phyloP scores from a whole-genome alignment of 2,888 invertebrate genomes.

The Lasioglossum morio region DNA sequence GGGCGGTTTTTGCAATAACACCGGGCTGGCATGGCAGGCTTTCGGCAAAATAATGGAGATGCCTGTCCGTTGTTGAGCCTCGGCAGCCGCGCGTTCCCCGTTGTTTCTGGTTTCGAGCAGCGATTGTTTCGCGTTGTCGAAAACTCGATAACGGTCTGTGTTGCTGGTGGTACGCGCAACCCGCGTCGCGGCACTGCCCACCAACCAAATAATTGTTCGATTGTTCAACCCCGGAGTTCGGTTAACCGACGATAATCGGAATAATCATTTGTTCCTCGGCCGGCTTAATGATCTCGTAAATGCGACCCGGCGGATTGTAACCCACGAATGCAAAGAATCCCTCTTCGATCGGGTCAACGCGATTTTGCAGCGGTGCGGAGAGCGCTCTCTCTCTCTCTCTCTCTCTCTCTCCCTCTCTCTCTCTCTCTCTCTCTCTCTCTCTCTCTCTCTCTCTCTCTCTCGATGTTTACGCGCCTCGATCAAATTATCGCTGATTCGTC shows the following conservation, averaged over 20 bases:
- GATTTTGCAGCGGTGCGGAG: neutral
- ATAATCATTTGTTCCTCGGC: constrained; percentile 61
- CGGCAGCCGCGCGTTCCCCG: neutral
- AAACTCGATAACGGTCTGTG: constrained; percentile 43
- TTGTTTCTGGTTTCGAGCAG: constrained; percentile 19
- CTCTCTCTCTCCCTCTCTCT: neutral
- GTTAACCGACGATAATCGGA: constrained; percentile 67
- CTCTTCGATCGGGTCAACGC: constrained; percentile 17
- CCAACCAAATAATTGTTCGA: constrained; percentile 63
- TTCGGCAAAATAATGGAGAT: constrained; percentile 1
- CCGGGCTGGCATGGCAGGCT: neutral
- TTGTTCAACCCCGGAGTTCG: constrained; percentile 57
- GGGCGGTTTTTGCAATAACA: neutral
- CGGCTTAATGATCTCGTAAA: constrained; percentile 63
- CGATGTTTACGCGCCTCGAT: constrained; percentile 6
- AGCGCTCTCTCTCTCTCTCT: neutral
- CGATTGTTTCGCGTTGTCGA: constrained; percentile 54
- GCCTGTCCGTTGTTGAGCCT: neutral
- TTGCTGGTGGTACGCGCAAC: neutral
- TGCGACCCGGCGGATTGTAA: constrained; percentile 23
- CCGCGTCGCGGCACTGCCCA: constrained; percentile 9
- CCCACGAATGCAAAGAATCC: constrained; percentile 28
- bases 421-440: neutral
- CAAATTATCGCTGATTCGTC: constrained; percentile 34
- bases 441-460: neutral